A percentile compares a stretch with the other conserved stretches of the same genome.
Conservation (phyloP, 2,113 vertebrate genomes). For the Psephotus haematonotus region DNA sequence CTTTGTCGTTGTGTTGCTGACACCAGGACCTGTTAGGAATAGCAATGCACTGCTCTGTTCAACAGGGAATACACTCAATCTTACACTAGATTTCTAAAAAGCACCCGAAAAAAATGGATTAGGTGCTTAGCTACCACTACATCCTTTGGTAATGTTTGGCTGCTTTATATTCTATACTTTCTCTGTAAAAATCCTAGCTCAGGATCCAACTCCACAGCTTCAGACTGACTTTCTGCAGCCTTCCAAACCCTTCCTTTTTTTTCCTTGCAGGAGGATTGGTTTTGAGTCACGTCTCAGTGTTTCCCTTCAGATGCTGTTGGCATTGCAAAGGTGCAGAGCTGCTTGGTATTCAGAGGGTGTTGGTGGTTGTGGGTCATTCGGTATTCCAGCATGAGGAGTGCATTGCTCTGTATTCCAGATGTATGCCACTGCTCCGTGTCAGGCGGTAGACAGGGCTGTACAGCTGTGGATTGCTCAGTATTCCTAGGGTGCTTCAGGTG, state of each 20-base stretch:
- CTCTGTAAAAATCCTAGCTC: not conserved
- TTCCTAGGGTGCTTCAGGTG: conserved; percentile 16
- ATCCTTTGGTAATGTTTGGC: fast-evolving
- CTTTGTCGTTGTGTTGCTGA: not conserved
- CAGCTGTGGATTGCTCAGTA: conserved; percentile 34
- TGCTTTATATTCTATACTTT: not conserved
- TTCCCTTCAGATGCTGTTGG: conserved; percentile 10
- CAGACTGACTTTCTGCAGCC: not conserved
- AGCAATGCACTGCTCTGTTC: not conserved
- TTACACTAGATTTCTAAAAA: not conserved
- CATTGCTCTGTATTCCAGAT: conserved; percentile 3
- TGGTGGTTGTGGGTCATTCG: conserved; percentile 56
- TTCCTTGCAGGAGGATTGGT: not conserved
- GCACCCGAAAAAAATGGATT: not conserved
- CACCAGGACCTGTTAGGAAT: not conserved
- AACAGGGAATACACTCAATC: not conserved
- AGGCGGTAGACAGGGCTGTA: not conserved
- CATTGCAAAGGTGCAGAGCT: not conserved
- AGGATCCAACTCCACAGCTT: conserved; percentile 12
- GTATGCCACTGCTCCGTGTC: not conserved
- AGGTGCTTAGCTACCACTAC: not conserved
- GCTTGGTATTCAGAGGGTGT: conserved; percentile 47
- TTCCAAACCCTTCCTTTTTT: not conserved
- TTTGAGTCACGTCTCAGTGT: not conserved
- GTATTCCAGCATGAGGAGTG: not conserved